These are phyloP conservation scores for Australoheros facetus DNA, from an alignment of 2,797 vertebrate species.

Conservation along the genomic window DNA sequence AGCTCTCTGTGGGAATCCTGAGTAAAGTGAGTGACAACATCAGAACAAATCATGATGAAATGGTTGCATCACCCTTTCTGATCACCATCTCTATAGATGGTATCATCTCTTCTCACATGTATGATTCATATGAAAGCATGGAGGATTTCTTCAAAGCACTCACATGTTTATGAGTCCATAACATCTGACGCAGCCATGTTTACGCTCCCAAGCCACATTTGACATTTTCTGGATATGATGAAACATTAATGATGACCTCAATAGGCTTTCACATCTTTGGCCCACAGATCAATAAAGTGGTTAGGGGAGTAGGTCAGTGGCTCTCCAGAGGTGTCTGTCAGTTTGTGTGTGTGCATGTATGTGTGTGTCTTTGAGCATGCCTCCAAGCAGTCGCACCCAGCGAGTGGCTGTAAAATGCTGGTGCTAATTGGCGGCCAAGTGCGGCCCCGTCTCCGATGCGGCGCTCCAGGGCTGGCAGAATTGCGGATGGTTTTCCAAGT, in stretches of 20 bases:
- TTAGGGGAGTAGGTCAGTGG: constrained; percentile 84
- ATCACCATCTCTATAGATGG: constrained; percentile 35
- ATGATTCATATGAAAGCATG: constrained; percentile 71
- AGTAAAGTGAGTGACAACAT: constrained; percentile 58
- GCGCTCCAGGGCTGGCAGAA: constrained; percentile 67
- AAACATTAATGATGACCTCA: constrained; percentile 88
- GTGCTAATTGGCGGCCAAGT: constrained; percentile 81
- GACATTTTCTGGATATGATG: constrained; percentile 86
- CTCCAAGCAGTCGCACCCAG: constrained; percentile 72
- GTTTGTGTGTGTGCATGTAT: constrained; percentile 21
- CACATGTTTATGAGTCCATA: constrained; percentile 77
- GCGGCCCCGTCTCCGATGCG: constrained; percentile 42
- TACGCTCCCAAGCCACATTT: constrained; percentile 81
- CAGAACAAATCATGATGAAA: constrained; percentile 62
- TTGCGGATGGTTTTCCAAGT: constrained; percentile 64
- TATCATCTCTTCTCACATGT: constrained; percentile 61
- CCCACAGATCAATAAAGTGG: constrained; percentile 86
- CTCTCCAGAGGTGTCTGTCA: constrained; percentile 78
- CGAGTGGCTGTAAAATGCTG: constrained; percentile 72
- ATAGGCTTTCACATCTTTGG: constrained; percentile 86
- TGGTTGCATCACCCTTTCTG: constrained; percentile 58
- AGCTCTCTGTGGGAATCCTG: constrained; percentile 34
- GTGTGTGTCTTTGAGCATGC: constrained; percentile 51
- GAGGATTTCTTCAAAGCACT: constrained; percentile 69
- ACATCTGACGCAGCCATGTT: constrained; percentile 78